A percentile compares a stretch with the other conserved stretches of the same genome.
Conservation (phyloP, 1,140 invertebrate genomes). For the Meloidogyne exigua region DNA sequence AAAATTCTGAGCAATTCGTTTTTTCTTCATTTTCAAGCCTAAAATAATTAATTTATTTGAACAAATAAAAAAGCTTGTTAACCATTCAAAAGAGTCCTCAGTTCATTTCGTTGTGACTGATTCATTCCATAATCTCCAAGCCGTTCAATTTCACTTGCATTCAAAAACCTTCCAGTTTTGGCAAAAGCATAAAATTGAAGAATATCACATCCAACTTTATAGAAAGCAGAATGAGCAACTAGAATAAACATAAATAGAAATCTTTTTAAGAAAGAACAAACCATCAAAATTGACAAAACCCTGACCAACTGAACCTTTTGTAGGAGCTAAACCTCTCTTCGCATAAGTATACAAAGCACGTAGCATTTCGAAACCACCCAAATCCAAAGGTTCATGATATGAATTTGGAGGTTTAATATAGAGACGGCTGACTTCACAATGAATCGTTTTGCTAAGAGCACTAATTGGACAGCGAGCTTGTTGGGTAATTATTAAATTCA, state of each 20-base stretch:
- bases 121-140: background rate
- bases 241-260: background rate
- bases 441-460: background rate
- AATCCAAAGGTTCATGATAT: background rate
- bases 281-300: slow-evolving; percentile 1
- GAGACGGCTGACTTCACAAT: slow-evolving; percentile 21
- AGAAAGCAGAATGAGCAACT: background rate
- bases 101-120: background rate
- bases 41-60: background rate
- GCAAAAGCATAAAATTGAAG: slow-evolving; percentile 4
- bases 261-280: background rate
- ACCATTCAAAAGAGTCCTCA: background rate
- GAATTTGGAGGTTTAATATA: background rate
- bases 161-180: background rate
- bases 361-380: slow-evolving; percentile 8
- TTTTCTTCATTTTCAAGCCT: background rate
- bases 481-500: background rate
- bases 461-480: slow-evolving; percentile 4
- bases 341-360: slow-evolving; percentile 2
- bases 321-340: background rate
- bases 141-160: background rate
- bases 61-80: background rate
- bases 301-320: background rate
- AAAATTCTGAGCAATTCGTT: background rate
- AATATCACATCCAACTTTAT: background rate